Percentiles rank a stretch among this genome's conserved stretches.
These are phyloP conservation scores for Prosapia bicincta DNA, from an alignment of 2,888 invertebrate genomes.

Conservation along the genomic window DNA sequence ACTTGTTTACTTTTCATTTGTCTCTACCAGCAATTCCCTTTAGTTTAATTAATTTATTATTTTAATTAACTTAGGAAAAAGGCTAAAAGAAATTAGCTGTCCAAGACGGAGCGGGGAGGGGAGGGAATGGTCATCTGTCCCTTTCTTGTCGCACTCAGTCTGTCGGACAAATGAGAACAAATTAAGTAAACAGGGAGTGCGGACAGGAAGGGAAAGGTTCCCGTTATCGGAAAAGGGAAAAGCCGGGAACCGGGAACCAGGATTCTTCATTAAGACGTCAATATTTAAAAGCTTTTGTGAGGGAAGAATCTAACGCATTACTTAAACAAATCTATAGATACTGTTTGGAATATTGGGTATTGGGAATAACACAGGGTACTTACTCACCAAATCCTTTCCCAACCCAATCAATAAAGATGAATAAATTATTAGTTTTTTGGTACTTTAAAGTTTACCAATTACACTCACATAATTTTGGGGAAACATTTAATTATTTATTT, in stretches of 20 bases:
- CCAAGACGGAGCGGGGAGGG: not conserved
- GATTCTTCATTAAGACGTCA: not conserved
- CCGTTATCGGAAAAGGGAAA: conserved; percentile 12
- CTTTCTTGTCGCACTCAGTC: not conserved
- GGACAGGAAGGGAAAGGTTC: conserved; percentile 10
- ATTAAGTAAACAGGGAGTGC: conserved; percentile 24
- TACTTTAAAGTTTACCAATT: no score
- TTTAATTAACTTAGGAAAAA: not conserved
- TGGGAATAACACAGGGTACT: no score
- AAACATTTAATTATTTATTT: no score
- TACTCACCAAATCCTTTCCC: no score
- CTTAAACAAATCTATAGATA: no score
- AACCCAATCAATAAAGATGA: no score
- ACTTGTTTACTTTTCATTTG: not conserved
- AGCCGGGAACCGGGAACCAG: not conserved
- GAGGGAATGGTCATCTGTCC: not conserved
- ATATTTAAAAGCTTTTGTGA: not conserved
- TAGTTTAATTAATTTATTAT: not conserved
- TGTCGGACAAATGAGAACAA: conserved; percentile 20
- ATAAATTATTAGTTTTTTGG: no score
- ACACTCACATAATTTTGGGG: no score
- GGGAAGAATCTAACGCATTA: not conserved
- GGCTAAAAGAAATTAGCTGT: not conserved
- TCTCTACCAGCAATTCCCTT: not conserved
- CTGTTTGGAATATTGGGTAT: no score